Evolutionary conservation across 2,113 vertebrate genomes (phyloP).

Genomic region (Python bivittatus): DNA sequence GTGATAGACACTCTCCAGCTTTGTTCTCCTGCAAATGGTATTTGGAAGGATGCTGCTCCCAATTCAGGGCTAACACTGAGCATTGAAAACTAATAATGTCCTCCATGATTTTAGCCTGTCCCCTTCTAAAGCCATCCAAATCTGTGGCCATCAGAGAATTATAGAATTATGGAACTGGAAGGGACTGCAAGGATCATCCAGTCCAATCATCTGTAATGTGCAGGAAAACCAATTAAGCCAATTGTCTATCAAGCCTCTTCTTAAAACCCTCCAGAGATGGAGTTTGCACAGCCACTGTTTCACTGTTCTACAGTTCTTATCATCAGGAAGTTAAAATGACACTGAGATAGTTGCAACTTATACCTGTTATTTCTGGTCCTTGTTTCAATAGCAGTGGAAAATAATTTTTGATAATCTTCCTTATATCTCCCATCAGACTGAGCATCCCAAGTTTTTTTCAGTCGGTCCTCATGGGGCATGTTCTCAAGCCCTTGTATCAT

Average conservation of each 20-base stretch:
- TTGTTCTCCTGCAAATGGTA: background rate
- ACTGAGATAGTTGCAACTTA: background rate
- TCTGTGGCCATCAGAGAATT: background rate
- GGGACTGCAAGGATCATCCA: background rate
- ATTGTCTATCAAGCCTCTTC: background rate
- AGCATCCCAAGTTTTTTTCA: background rate
- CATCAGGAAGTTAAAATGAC: background rate
- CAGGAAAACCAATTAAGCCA: background rate
- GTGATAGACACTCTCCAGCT: background rate
- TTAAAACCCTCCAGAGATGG: background rate
- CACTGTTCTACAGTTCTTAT: background rate
- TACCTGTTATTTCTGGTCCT: background rate
- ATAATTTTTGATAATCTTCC: background rate
- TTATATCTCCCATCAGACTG: background rate
- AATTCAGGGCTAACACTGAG: background rate
- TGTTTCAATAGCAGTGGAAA: background rate
- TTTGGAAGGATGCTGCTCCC: background rate
- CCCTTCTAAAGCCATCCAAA: background rate
- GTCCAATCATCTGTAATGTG: background rate
- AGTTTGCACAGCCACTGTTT: background rate
- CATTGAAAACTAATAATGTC: background rate
- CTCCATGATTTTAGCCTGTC: background rate
- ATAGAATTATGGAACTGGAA: background rate
- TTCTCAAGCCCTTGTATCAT: background rate
- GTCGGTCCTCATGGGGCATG: background rate